A percentile compares a stretch with the other conserved stretches of the same genome.
Evolutionary conservation across 2,797 vertebrate genomes (phyloP).

Genomic region (Acanthurus lineatus): DNA sequence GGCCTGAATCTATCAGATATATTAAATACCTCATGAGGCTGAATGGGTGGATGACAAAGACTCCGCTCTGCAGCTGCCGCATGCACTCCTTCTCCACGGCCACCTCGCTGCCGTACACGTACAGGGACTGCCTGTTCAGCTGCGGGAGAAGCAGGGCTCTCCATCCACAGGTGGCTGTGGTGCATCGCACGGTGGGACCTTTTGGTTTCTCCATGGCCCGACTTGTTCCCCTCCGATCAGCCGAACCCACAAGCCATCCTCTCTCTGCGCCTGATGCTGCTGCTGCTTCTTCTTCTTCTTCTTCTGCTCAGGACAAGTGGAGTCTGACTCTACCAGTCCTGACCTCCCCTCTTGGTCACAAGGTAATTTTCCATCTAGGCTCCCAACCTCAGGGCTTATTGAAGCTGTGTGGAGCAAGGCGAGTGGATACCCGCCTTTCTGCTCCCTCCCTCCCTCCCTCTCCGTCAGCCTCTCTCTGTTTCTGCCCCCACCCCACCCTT

Average conservation of each 20-base stretch:
- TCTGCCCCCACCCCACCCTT: constrained; percentile 69
- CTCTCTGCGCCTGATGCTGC: constrained; percentile 22
- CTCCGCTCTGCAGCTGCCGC: constrained; percentile 82
- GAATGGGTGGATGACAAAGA: constrained; percentile 88
- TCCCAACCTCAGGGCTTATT: constrained; percentile 68
- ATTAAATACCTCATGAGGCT: constrained; percentile 84
- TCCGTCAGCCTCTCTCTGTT: constrained; percentile 63
- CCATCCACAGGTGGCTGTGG: constrained; percentile 81
- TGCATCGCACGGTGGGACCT: constrained; percentile 70
- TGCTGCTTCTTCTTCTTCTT: not conserved
- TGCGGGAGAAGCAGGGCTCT: constrained; percentile 84
- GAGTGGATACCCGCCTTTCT: constrained; percentile 64
- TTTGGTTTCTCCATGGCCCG: constrained; percentile 79
- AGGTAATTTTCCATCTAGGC: constrained; percentile 75
- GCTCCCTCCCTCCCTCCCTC: constrained; percentile 43
- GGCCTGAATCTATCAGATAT: constrained; percentile 49
- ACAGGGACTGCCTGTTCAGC: constrained; percentile 86
- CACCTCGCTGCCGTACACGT: constrained; percentile 87
- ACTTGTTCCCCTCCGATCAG: constrained; percentile 62
- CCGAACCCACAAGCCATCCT: constrained; percentile 63
- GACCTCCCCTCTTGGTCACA: constrained; percentile 67
- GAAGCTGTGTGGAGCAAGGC: constrained; percentile 62
- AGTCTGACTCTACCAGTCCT: constrained; percentile 51
- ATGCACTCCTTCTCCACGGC: constrained; percentile 85
- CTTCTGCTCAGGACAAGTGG: constrained; percentile 43